A percentile compares a stretch with the other conserved stretches of the same genome.
These are phyloP conservation scores for Argyrosomus japonicus DNA, from an alignment of 2,113 vertebrate genomes.

Conservation along the genomic window DNA sequence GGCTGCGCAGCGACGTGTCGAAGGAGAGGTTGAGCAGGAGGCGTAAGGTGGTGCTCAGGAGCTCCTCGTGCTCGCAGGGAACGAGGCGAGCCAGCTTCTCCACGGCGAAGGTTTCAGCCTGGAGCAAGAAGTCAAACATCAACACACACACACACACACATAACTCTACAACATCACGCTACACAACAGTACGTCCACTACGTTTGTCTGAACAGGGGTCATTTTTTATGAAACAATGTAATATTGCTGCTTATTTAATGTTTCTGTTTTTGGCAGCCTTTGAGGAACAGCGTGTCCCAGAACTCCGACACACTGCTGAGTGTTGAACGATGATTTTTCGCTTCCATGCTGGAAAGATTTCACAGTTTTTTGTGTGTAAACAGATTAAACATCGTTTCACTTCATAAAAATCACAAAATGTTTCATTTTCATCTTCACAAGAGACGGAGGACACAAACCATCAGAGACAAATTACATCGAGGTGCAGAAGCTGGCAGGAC, in stretches of 20 bases:
- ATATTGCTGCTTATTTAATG: not conserved
- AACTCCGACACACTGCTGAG: too few relatives aligned
- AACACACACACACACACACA: not conserved
- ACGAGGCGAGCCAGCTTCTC: constrained; percentile 92
- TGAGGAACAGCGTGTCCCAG: too few relatives aligned
- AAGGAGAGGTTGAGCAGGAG: constrained; percentile 95
- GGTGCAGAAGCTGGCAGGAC: too few relatives aligned
- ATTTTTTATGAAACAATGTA: not conserved
- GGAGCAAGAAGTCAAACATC: not conserved
- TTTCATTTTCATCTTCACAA: too few relatives aligned
- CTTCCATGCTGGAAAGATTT: too few relatives aligned
- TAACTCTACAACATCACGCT: not conserved
- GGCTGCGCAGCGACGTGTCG: constrained; percentile 90
- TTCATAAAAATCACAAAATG: too few relatives aligned
- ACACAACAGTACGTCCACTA: not conserved
- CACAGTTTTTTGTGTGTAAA: too few relatives aligned
- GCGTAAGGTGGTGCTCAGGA: constrained; percentile 89
- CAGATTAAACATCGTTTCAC: too few relatives aligned
- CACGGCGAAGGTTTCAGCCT: constrained; percentile 92
- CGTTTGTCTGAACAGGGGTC: not conserved
- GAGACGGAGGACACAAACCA: too few relatives aligned
- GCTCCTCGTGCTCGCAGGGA: constrained; percentile 91
- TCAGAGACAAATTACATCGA: too few relatives aligned
- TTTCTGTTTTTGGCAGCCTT: not conserved
- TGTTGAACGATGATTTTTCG: too few relatives aligned